A percentile compares a stretch with the other conserved stretches of the same genome.
Conservation (phyloP, 2,113 vertebrate species). For the Camelus dromedarius region DNA sequence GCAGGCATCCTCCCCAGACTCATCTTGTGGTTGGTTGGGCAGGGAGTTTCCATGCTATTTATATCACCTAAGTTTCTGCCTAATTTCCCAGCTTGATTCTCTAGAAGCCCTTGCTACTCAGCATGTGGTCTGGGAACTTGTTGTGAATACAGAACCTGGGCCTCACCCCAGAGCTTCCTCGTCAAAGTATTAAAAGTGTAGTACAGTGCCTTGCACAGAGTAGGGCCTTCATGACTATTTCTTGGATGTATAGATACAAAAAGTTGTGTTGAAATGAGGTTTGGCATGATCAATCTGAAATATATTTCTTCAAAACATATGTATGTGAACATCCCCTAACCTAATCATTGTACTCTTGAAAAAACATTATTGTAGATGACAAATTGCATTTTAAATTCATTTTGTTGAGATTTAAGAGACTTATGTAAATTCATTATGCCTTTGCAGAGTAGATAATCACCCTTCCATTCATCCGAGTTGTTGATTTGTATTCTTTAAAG, state of each 20-base stretch:
- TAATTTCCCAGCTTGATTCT: background rate
- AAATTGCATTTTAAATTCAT: slow-evolving; percentile 7
- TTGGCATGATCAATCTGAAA: background rate
- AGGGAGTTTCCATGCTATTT: background rate
- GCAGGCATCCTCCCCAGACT: background rate
- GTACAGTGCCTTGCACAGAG: background rate
- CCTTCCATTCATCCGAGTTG: background rate
- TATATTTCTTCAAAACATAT: slow-evolving; percentile 11
- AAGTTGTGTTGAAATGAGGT: slow-evolving; percentile 8
- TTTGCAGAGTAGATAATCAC: slow-evolving; percentile 18
- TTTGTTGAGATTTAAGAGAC: slow-evolving; percentile 10
- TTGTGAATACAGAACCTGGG: background rate
- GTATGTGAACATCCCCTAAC: background rate
- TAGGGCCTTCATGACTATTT: background rate
- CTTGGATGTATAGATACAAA: background rate
- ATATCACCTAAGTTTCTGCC: background rate
- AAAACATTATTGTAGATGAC: background rate
- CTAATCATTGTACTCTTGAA: background rate
- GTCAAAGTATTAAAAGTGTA: background rate
- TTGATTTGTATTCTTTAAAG: slow-evolving; percentile 41
- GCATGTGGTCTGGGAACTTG: background rate
- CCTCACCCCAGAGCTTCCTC: background rate
- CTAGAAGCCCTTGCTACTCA: background rate
- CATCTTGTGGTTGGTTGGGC: background rate
- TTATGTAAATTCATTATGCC: background rate